Conservation (phyloP, 2,113 vertebrate species). For the Psittacula cyanocephala region DNA sequence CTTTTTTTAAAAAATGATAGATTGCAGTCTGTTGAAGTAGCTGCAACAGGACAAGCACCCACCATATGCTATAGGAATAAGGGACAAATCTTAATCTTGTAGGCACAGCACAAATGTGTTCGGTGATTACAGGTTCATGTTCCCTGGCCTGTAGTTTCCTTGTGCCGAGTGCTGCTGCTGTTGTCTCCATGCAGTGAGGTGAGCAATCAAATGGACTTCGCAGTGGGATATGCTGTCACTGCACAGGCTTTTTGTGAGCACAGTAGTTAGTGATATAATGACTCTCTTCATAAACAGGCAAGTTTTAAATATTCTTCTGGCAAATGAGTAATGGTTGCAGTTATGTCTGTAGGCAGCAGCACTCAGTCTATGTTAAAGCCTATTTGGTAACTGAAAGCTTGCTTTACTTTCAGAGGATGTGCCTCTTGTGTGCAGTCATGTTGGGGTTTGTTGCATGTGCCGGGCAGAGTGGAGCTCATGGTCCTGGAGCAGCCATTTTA, state of each 20-base stretch:
- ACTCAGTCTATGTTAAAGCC: not conserved
- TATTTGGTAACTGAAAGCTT: not conserved
- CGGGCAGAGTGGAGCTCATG: not conserved
- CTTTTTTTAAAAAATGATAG: not conserved
- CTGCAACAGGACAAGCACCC: not conserved
- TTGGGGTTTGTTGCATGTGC: not conserved
- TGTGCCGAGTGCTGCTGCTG: not conserved
- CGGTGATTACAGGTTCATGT: not conserved
- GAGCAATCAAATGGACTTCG: not conserved
- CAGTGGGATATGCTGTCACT: accelerated
- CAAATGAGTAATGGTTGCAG: not conserved
- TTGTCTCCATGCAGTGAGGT: not conserved
- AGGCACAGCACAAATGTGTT: not conserved
- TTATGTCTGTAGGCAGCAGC: not conserved
- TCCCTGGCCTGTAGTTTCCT: not conserved
- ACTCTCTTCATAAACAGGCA: not conserved
- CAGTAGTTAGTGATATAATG: not conserved
- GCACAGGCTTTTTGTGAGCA: not conserved
- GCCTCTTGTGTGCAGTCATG: not conserved
- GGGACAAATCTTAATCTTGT: not conserved
- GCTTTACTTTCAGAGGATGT: not conserved
- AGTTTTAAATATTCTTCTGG: not conserved
- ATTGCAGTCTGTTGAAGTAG: not conserved
- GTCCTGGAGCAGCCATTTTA: conserved; percentile 37
- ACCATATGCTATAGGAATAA: not conserved